Percentiles rank a stretch among this genome's conserved stretches.
These are phyloP conservation scores for Galendromus occidentalis DNA, from an alignment of 1,140 invertebrate genomes.

Conservation along the genomic window DNA sequence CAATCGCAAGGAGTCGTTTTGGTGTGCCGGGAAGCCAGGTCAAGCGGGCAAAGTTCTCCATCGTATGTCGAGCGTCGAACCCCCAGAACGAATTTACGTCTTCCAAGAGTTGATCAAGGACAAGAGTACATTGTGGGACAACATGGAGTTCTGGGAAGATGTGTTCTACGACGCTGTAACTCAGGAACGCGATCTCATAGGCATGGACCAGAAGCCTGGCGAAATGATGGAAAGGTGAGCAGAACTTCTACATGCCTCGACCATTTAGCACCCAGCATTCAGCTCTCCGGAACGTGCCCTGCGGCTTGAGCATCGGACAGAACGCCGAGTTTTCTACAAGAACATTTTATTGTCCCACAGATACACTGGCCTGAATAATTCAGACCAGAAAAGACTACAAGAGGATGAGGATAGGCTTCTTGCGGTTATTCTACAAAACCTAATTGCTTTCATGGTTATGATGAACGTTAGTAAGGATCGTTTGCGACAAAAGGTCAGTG, in stretches of 20 bases:
- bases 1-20: conserved; percentile 1
- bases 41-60: neutral
- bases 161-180: conserved; percentile 94
- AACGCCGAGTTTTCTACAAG: neutral
- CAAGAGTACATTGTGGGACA: conserved; percentile 81
- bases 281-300: too few relatives aligned
- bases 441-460: conserved; percentile 90
- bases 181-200: conserved; percentile 94
- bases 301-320: too few relatives aligned
- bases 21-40: neutral
- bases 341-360: conserved; percentile 25
- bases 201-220: conserved; percentile 95
- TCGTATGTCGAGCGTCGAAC: conserved; percentile 7
- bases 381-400: conserved; percentile 81
- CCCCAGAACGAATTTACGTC: conserved; percentile 4
- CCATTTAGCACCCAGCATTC: too few relatives aligned
- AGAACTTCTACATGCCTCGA: neutral
- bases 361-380: conserved; percentile 78
- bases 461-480: conserved; percentile 65
- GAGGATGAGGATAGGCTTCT: conserved; percentile 93
- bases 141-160: conserved; percentile 99
- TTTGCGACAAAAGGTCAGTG: conserved; percentile 59
- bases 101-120: conserved; percentile 33
- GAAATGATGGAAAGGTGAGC: conserved; percentile 92
- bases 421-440: conserved; percentile 84